These are phyloP conservation scores for Blera fallax DNA, from an alignment of 2,888 invertebrate genomes.

Conservation along the genomic window DNA sequence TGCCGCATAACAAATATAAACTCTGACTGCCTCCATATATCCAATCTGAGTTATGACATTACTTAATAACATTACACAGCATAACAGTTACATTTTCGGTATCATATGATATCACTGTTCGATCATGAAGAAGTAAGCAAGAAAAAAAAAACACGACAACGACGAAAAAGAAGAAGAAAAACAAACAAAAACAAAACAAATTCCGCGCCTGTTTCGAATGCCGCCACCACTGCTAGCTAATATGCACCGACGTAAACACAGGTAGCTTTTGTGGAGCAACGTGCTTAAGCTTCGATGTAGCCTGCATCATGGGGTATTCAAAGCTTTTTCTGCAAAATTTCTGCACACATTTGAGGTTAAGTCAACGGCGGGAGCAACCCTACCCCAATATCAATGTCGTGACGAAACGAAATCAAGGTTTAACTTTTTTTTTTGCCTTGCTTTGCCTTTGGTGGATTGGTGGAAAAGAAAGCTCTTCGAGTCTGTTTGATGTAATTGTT, in stretches of 20 bases:
- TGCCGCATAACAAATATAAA: constrained; percentile 52
- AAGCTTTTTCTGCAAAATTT: constrained; percentile 57
- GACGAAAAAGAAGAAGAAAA: constrained; percentile 32
- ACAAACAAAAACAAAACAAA: constrained; percentile 64
- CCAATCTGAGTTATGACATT: constrained; percentile 53
- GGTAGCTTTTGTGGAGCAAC: constrained; percentile 55
- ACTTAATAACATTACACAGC: constrained; percentile 62
- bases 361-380: constrained; percentile 32
- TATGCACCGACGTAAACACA: constrained; percentile 49
- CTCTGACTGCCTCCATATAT: constrained; percentile 20
- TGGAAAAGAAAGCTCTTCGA: constrained; percentile 41
- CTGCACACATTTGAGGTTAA: constrained; percentile 52
- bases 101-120: constrained; percentile 68
- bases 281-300: constrained; percentile 37
- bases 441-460: constrained; percentile 43
- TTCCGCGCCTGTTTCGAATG: constrained; percentile 2
- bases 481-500: constrained; percentile 39
- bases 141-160: constrained; percentile 5
- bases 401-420: constrained; percentile 70
- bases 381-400: constrained; percentile 72
- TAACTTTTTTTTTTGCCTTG: neutral
- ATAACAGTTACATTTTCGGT: constrained; percentile 70
- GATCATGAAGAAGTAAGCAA: constrained; percentile 25
- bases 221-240: neutral
- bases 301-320: constrained; percentile 10